Percentiles rank a stretch among this genome's conserved stretches.
Evolutionary conservation across 2,113 vertebrate genomes (phyloP).

Genomic region (Aegotheles bennettii): DNA sequence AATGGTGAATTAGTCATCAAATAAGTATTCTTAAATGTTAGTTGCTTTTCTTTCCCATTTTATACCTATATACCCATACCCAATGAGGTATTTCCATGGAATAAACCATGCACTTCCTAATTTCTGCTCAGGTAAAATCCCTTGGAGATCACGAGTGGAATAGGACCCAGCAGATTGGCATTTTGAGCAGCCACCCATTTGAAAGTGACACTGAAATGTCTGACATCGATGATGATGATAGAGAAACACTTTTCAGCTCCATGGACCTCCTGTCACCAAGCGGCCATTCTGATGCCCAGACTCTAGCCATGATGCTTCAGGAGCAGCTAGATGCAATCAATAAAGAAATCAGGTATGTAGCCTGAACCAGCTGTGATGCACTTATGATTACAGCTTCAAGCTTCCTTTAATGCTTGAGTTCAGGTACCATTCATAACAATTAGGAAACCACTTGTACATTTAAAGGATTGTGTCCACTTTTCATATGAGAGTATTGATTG

Average conservation of each 20-base stretch:
- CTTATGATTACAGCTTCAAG: not conserved
- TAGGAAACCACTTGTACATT: not conserved
- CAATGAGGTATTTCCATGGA: not conserved
- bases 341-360: conserved; percentile 92
- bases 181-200: conserved; percentile 89
- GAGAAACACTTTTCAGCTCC: conserved; percentile 96
- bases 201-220: conserved; percentile 99
- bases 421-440: not conserved
- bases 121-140: conserved; percentile 85
- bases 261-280: conserved; percentile 96
- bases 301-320: conserved; percentile 98
- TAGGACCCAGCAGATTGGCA: conserved; percentile 87
- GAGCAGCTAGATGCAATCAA: conserved; percentile 98
- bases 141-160: conserved; percentile 95
- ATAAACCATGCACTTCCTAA: not conserved
- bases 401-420: not conserved
- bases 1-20: not conserved
- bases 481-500: not conserved
- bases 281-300: conserved; percentile 96
- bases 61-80: too few relatives aligned
- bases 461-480: not conserved
- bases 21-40: not conserved
- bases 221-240: conserved; percentile 95
- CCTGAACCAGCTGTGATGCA: not conserved
- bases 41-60: not conserved